phyloP scores from a whole-genome alignment of 1,140 invertebrate species.

The Papilio polytes region DNA sequence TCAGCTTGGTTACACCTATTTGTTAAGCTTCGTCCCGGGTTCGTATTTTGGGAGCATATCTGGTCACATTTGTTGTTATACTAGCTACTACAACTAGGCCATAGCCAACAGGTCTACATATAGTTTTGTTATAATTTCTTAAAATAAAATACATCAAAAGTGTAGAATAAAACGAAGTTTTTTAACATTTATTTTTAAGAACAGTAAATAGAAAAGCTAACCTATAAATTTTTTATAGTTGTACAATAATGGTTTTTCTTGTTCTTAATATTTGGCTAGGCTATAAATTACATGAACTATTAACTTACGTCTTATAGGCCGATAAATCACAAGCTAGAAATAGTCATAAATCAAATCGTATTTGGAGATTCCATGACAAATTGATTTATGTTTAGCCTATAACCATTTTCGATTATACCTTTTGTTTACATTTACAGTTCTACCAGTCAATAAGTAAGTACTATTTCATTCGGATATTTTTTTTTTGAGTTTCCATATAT shows the following conservation, averaged over 20 bases:
- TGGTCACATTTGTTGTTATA: not conserved
- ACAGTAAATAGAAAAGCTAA: not conserved
- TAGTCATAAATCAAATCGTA: conserved; percentile 4
- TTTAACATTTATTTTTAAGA: not conserved
- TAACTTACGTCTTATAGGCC: not conserved
- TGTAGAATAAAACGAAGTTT: not conserved
- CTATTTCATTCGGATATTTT: too few relatives aligned
- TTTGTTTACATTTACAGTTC: too few relatives aligned
- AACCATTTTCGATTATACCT: not conserved
- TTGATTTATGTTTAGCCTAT: not conserved
- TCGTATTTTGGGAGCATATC: not conserved
- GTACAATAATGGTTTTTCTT: not conserved
- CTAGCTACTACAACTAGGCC: too few relatives aligned
- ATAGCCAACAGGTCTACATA: too few relatives aligned
- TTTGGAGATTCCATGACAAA: not conserved
- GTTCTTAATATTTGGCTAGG: not conserved
- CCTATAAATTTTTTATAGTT: not conserved
- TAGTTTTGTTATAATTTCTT: too few relatives aligned
- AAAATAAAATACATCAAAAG: not conserved
- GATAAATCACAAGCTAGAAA: not conserved
- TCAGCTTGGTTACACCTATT: not conserved
- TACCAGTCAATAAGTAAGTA: too few relatives aligned
- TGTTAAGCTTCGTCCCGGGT: not conserved
- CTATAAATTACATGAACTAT: not conserved
- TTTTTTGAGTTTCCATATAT: too few relatives aligned